phyloP scores from a whole-genome alignment of 30 jellyfish, hydroid and myxozoan species.

The Mastigias papua region DNA sequence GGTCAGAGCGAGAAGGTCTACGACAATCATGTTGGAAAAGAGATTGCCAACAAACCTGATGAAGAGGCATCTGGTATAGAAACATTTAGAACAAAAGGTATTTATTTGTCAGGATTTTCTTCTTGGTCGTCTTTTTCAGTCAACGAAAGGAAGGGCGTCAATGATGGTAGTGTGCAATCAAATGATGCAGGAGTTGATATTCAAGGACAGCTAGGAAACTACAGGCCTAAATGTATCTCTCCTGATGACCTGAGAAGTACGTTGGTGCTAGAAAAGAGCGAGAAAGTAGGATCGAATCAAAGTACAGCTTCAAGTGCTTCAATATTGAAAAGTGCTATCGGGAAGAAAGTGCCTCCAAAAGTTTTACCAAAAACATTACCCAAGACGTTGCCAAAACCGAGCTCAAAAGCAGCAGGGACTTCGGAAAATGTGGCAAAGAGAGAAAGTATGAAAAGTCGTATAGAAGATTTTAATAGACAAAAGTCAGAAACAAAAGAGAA shows the following conservation, averaged over 20 bases:
- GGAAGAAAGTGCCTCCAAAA: slow-evolving; percentile 41
- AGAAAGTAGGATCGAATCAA: neutral
- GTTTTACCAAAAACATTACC: slow-evolving; percentile 36
- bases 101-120: neutral
- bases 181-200: neutral
- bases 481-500: slow-evolving; percentile 3
- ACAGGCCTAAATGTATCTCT: slow-evolving; percentile 41
- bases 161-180: neutral
- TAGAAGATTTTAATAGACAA: slow-evolving; percentile 16
- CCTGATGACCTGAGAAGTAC: slow-evolving; percentile 53
- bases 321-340: slow-evolving; percentile 11
- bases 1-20: neutral
- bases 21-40: neutral
- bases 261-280: neutral
- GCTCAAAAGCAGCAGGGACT: neutral
- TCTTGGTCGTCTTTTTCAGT: neutral
- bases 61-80: neutral
- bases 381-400: slow-evolving; percentile 32
- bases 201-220: slow-evolving; percentile 17
- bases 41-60: neutral
- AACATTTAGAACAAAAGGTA: neutral
- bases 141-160: neutral
- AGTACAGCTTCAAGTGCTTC: slow-evolving; percentile 22
- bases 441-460: slow-evolving; percentile 31
- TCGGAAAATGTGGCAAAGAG: neutral